Percentiles rank a stretch among this genome's conserved stretches.
These are phyloP conservation scores for Sceloporus undulatus DNA, from an alignment of 2,113 vertebrate genomes.

Conservation along the genomic window DNA sequence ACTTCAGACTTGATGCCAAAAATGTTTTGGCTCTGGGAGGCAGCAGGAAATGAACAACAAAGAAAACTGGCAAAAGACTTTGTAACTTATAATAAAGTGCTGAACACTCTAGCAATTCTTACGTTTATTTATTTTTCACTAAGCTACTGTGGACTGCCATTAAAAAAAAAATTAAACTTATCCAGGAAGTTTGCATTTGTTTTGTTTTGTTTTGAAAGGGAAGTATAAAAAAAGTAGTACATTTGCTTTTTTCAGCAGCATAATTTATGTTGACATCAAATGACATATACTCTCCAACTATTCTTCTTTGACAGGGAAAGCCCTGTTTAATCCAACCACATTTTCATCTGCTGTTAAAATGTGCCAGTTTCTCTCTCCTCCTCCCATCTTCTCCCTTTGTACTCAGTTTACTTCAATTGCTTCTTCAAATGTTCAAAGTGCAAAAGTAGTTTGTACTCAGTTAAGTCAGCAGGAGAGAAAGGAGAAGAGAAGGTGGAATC, in stretches of 20 bases:
- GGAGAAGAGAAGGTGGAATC: too few species aligned
- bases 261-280: conserved; percentile 72
- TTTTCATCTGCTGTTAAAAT: too few species aligned
- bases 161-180: conserved; percentile 65
- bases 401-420: too few species aligned
- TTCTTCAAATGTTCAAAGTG: too few species aligned
- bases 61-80: conserved; percentile 77
- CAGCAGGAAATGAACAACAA: conserved; percentile 80
- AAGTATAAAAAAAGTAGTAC: conserved; percentile 70
- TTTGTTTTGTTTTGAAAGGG: conserved; percentile 57
- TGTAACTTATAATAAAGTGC: conserved; percentile 74
- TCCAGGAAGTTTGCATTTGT: conserved; percentile 53
- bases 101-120: conserved; percentile 77
- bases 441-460: too few species aligned
- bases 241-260: conserved; percentile 75
- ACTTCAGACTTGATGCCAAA: conserved; percentile 76
- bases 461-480: too few species aligned
- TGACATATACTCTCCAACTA: not conserved
- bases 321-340: too few species aligned
- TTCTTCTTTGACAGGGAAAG: too few species aligned
- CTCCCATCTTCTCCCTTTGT: too few species aligned
- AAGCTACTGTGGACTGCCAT: conserved; percentile 63
- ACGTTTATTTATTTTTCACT: conserved; percentile 52
- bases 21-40: conserved; percentile 75
- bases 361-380: too few species aligned